A percentile compares a stretch with the other conserved stretches of the same genome.
Conservation (phyloP, 2,113 vertebrate genomes). For the Chitala chitala region DNA sequence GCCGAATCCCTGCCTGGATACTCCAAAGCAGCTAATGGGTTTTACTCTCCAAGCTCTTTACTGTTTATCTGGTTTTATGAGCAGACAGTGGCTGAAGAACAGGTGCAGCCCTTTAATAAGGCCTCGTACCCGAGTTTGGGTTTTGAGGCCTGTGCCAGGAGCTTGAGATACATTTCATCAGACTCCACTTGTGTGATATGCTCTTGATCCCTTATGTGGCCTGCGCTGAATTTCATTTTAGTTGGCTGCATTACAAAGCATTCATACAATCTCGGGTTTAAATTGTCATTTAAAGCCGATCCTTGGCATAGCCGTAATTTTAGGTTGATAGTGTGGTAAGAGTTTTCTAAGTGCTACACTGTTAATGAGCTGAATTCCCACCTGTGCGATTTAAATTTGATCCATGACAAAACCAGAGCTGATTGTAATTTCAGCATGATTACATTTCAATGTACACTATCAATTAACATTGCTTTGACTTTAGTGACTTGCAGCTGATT, state of each 20-base stretch:
- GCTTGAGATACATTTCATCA: background rate
- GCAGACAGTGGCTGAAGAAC: constrained; percentile 3
- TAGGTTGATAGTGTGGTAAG: too few species aligned
- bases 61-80: constrained; percentile 22
- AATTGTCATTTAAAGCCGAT: too few species aligned
- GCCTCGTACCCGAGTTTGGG: background rate
- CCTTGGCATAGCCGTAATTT: too few species aligned
- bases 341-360: too few species aligned
- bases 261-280: too few species aligned
- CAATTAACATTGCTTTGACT: too few species aligned
- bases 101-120: background rate
- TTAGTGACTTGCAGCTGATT: too few species aligned
- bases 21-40: constrained; percentile 12
- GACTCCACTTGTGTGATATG: constrained; percentile 15
- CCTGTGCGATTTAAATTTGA: too few species aligned
- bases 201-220: background rate
- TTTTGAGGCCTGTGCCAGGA: background rate
- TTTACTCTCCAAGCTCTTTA: background rate
- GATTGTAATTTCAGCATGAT: too few species aligned
- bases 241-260: background rate
- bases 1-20: background rate
- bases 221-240: background rate
- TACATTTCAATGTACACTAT: too few species aligned
- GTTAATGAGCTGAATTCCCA: too few species aligned
- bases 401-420: too few species aligned